phyloP scores from a whole-genome alignment of 1,140 invertebrate species.

The Tetragnatha versicolor region DNA sequence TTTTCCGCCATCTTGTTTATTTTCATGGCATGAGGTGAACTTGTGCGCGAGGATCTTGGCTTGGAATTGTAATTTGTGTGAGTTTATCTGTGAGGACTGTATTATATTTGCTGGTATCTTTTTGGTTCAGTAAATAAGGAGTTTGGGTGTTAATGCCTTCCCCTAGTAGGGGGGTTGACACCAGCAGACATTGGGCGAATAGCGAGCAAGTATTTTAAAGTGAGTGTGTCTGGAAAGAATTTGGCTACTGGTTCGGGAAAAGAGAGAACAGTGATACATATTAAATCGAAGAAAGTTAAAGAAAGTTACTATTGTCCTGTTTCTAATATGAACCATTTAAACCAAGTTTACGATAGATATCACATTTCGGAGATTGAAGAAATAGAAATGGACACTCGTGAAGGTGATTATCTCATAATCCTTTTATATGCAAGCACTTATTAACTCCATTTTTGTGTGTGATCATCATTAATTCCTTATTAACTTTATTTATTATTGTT shows the following conservation, averaged over 20 bases:
- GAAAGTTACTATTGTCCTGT: constrained; percentile 53
- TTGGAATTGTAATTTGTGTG: constrained; percentile 45
- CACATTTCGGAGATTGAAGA: constrained; percentile 77
- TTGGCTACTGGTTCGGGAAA: constrained; percentile 63
- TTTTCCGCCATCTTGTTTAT: constrained; percentile 67
- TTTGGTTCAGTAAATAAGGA: constrained; percentile 36
- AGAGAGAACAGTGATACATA: constrained; percentile 64
- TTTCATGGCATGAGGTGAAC: constrained; percentile 61
- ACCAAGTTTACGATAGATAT: constrained; percentile 64
- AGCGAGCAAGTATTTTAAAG: constrained; percentile 85
- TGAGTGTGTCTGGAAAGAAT: constrained; percentile 78
- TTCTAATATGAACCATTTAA: constrained; percentile 54
- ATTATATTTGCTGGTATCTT: constrained; percentile 45
- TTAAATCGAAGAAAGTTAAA: constrained; percentile 65
- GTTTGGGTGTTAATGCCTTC: constrained; percentile 55
- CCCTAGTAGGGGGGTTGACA: constrained; percentile 52
- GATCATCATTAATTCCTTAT: too few species aligned
- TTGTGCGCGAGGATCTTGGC: constrained; percentile 24
- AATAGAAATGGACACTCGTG: constrained; percentile 89
- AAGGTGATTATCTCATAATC: constrained; percentile 69
- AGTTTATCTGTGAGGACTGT: constrained; percentile 46
- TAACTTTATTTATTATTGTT: too few species aligned
- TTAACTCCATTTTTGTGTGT: too few species aligned
- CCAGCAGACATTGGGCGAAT: constrained; percentile 78
- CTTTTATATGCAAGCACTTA: constrained; percentile 49